A percentile compares a stretch with the other conserved stretches of the same genome.
Evolutionary conservation across 2,113 vertebrate species (phyloP).

Genomic region (Otis tarda): DNA sequence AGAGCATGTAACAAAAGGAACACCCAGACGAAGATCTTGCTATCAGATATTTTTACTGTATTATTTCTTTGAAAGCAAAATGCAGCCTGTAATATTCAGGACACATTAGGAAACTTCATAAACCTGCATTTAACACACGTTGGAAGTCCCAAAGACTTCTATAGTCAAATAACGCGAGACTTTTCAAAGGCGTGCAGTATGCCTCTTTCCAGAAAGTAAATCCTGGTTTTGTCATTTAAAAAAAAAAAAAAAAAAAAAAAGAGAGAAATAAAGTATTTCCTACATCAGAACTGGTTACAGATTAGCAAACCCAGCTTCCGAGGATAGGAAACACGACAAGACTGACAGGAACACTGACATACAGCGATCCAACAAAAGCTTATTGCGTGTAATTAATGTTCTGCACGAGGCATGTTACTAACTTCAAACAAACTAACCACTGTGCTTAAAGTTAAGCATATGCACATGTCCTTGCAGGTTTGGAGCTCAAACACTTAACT

Average conservation of each 20-base stretch:
- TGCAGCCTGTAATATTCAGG: neutral
- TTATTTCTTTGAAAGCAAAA: conserved; percentile 37
- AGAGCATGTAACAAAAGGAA: conserved; percentile 55
- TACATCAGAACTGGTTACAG: neutral
- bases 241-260: neutral
- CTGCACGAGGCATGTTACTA: neutral
- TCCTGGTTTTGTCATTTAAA: neutral
- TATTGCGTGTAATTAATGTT: conserved; percentile 22
- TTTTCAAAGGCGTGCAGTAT: neutral
- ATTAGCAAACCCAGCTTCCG: neutral
- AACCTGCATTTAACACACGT: neutral
- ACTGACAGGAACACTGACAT: neutral
- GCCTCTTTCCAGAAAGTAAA: neutral
- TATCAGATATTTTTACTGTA: conserved; percentile 9
- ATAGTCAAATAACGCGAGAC: neutral
- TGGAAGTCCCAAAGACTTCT: neutral
- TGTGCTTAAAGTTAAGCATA: conserved; percentile 2
- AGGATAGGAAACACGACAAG: neutral
- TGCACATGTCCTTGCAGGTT: conserved; percentile 39
- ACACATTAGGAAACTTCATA: neutral
- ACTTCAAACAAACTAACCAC: conserved; percentile 37
- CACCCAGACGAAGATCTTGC: neutral
- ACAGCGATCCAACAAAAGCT: neutral
- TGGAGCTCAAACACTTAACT: neutral
- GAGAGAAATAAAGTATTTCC: neutral